Evolutionary conservation across 2,888 invertebrate genomes (phyloP).

Genomic region (Deilephila porcellus): DNA sequence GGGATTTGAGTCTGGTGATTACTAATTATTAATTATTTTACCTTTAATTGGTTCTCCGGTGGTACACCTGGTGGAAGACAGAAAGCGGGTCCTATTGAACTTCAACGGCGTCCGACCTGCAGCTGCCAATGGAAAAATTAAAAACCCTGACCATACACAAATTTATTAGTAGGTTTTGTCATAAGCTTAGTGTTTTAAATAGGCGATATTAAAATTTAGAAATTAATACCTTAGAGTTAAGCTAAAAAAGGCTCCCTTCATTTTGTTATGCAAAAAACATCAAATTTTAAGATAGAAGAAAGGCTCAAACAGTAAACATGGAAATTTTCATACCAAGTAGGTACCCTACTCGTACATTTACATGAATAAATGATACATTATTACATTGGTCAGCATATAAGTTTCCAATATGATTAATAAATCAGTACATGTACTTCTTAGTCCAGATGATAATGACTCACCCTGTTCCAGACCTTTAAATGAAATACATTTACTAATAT

Average conservation of each 20-base stretch:
- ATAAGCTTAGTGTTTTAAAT: not conserved
- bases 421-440: not conserved
- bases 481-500: too few species aligned
- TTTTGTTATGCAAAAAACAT: too few species aligned
- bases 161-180: not conserved
- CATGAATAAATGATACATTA: too few species aligned
- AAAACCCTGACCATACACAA: not conserved
- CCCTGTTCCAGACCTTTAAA: slow-evolving; percentile 22
- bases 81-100: not conserved
- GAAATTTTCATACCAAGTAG: too few species aligned
- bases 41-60: slow-evolving; percentile 36
- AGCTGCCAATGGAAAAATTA: not conserved
- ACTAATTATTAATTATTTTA: not conserved
- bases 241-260: too few species aligned
- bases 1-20: too few species aligned
- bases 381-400: too few species aligned
- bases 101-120: not conserved
- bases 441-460: not conserved
- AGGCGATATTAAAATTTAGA: too few species aligned
- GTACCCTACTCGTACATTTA: too few species aligned
- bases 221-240: too few species aligned
- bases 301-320: too few species aligned
- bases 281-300: too few species aligned
- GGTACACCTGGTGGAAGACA: slow-evolving; percentile 42
- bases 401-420: not conserved